Percentiles rank a stretch among this genome's conserved stretches.
These are phyloP conservation scores for Nemapogon koenigi DNA, from an alignment of 2,888 invertebrate genomes.

Conservation along the genomic window DNA sequence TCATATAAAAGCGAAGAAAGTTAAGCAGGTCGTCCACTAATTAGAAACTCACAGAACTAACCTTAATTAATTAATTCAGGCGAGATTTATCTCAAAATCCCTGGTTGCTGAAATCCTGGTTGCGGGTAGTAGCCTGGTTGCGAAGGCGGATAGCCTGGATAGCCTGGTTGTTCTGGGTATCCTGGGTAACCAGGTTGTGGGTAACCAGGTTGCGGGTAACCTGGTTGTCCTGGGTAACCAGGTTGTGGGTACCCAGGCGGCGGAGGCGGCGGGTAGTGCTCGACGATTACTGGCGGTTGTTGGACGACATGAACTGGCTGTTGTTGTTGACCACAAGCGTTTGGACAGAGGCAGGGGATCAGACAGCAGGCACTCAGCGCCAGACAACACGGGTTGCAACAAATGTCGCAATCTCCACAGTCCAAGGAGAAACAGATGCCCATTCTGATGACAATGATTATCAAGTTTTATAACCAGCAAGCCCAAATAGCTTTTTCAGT, in stretches of 20 bases:
- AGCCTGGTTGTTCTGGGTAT: slow-evolving; percentile 15
- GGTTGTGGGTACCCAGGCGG: slow-evolving; percentile 34
- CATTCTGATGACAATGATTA: slow-evolving; percentile 38
- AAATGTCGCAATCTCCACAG: slow-evolving; percentile 45
- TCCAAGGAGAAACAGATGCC: slow-evolving; percentile 51
- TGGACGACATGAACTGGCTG: slow-evolving; percentile 37
- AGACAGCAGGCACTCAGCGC: slow-evolving; percentile 50
- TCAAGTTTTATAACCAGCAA: too few species aligned
- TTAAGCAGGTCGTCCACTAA: slow-evolving; percentile 8
- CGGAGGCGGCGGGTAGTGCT: slow-evolving; percentile 27
- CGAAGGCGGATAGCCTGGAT: slow-evolving; percentile 19
- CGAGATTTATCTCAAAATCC: slow-evolving; percentile 11
- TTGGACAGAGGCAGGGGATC: slow-evolving; percentile 49
- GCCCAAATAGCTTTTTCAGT: too few species aligned
- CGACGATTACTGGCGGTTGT: slow-evolving; percentile 37
- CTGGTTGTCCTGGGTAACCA: slow-evolving; percentile 24
- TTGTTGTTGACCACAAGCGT: slow-evolving; percentile 49
- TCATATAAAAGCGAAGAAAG: too few species aligned
- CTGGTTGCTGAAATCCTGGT: slow-evolving; percentile 15
- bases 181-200: slow-evolving; percentile 17
- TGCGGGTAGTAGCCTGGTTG: slow-evolving; percentile 23
- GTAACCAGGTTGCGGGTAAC: slow-evolving; percentile 15
- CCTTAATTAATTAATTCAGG: slow-evolving; percentile 6
- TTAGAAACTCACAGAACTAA: background rate
- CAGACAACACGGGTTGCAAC: slow-evolving; percentile 51